These are phyloP conservation scores for Noctua janthina DNA, from an alignment of 2,888 invertebrate species.

Conservation along the genomic window DNA sequence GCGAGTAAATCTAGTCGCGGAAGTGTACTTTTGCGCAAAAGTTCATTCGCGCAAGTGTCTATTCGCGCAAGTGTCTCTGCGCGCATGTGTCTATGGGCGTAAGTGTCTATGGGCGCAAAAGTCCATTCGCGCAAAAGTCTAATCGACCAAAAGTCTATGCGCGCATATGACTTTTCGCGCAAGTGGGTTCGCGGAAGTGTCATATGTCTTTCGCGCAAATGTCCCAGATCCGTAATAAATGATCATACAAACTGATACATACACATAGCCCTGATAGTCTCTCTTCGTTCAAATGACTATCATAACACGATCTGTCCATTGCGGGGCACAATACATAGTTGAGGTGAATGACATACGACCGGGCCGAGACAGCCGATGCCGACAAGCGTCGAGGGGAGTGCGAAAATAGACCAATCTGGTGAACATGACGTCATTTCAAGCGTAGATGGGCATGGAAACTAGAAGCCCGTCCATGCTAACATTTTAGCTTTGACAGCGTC, in stretches of 20 bases:
- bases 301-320: slow-evolving; percentile 51
- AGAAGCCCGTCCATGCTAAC: background rate
- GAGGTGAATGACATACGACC: slow-evolving; percentile 74
- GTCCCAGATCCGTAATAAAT: too few species aligned
- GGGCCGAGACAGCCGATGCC: slow-evolving; percentile 61
- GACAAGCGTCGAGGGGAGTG: slow-evolving; percentile 61
- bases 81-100: too few species aligned
- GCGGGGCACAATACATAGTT: slow-evolving; percentile 69
- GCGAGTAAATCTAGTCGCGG: too few species aligned
- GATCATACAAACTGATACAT: background rate
- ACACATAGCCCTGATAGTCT: slow-evolving; percentile 3
- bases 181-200: too few species aligned
- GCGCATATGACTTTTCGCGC: too few species aligned
- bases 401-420: slow-evolving; percentile 73
- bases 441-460: slow-evolving; percentile 37
- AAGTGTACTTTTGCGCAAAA: too few species aligned
- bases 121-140: too few species aligned
- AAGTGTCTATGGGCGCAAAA: too few species aligned
- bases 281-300: slow-evolving; percentile 34
- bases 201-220: too few species aligned
- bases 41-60: too few species aligned
- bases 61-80: too few species aligned
- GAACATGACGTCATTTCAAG: slow-evolving; percentile 50
- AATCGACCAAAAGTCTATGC: too few species aligned
- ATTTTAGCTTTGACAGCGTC: background rate